Percentiles rank a stretch among this genome's conserved stretches.
phyloP scores from a whole-genome alignment of 2,797 vertebrate species.

The Sebastes vulpes region DNA sequence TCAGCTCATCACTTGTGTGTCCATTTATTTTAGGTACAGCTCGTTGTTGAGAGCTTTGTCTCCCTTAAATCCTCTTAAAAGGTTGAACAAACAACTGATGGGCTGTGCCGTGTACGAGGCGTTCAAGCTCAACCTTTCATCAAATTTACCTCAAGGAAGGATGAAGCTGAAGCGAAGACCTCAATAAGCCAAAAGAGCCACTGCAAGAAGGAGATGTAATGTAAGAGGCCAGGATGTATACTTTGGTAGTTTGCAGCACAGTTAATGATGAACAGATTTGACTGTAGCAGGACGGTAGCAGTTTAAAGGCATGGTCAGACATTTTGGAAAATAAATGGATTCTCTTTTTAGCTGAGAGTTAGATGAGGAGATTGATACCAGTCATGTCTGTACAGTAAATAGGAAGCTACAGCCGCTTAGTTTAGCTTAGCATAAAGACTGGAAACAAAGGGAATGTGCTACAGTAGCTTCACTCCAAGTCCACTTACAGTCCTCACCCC shows the following conservation, averaged over 20 bases:
- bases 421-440: constrained; percentile 4
- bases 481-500: neutral
- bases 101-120: constrained; percentile 33
- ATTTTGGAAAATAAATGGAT: neutral
- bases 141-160: constrained; percentile 90
- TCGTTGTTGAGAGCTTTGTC: constrained; percentile 35
- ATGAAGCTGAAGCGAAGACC: constrained; percentile 84
- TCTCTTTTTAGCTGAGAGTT: neutral
- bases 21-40: constrained; percentile 52
- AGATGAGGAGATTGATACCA: neutral
- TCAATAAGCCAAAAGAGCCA: constrained; percentile 84
- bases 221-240: constrained; percentile 25
- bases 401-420: neutral
- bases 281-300: neutral
- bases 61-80: constrained; percentile 61
- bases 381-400: neutral
- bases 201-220: constrained; percentile 79
- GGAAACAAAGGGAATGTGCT: neutral
- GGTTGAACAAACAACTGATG: constrained; percentile 53
- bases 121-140: constrained; percentile 21
- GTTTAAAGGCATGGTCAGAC: neutral
- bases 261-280: neutral
- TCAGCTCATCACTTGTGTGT: constrained; percentile 43
- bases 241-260: neutral
- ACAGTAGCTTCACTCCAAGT: neutral